These are phyloP conservation scores for Eupeodes luniger DNA, from an alignment of 2,888 invertebrate species.

Conservation along the genomic window DNA sequence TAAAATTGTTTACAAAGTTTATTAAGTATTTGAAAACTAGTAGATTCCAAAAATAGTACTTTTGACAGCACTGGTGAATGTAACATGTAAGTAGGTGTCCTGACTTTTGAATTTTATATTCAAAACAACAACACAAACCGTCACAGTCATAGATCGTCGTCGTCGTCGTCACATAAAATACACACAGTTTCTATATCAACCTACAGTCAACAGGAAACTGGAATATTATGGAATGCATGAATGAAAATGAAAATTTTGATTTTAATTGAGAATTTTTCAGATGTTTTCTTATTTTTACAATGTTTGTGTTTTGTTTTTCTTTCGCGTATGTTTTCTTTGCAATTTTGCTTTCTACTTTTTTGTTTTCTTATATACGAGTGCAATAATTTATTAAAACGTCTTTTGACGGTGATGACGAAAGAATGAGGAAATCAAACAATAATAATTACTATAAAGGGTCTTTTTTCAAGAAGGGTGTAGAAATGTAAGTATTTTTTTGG, in stretches of 20 bases:
- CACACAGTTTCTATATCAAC: constrained; percentile 2
- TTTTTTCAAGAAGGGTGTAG: neutral
- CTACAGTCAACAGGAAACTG: constrained; percentile 71
- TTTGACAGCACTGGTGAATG: constrained; percentile 6
- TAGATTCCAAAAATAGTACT: neutral
- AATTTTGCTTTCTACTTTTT: neutral
- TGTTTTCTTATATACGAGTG: constrained; percentile 7
- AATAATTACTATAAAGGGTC: constrained; percentile 55
- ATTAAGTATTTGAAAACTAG: no score
- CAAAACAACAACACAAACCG: constrained; percentile 8
- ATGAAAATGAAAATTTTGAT: constrained; percentile 74
- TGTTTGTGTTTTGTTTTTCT: constrained; percentile 9
- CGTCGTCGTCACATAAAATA: no score
- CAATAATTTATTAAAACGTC: constrained; percentile 52
- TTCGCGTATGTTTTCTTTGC: constrained; percentile 4
- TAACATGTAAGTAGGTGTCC: constrained; percentile 46
- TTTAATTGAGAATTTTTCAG: constrained; percentile 70
- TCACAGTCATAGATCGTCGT: neutral
- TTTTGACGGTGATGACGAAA: constrained; percentile 52
- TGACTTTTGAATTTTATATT: neutral
- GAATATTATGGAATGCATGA: constrained; percentile 67
- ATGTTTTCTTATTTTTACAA: neutral
- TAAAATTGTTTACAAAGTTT: no score
- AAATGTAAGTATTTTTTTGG: constrained; percentile 1
- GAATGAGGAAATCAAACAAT: constrained; percentile 69